Evolutionary conservation across 2,888 invertebrate genomes (phyloP).

Genomic region (Cephalotes varians): DNA sequence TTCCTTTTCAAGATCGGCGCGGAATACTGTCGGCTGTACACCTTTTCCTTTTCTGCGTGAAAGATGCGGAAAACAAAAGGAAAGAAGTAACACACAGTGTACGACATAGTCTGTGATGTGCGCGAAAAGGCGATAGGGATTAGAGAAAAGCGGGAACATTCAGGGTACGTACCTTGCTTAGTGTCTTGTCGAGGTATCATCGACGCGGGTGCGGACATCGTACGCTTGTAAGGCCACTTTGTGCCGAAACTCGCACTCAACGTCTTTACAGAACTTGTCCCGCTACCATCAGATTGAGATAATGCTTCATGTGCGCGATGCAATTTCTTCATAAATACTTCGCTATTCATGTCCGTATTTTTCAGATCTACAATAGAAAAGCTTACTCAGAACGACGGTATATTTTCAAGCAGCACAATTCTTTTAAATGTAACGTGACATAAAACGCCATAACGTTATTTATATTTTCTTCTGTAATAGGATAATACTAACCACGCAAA

Average conservation of each 20-base stretch:
- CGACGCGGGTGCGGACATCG: constrained; percentile 96
- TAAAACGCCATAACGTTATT: neutral
- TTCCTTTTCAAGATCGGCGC: constrained; percentile 98
- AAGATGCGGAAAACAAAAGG: constrained; percentile 37
- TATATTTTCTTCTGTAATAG: neutral
- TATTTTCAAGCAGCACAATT: neutral
- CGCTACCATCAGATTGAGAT: constrained; percentile 90
- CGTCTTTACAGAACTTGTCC: constrained; percentile 89
- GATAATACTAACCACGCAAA: constrained; percentile 89
- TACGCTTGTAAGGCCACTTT: constrained; percentile 98
- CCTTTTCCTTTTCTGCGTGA: constrained; percentile 92
- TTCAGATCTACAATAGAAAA: constrained; percentile 90
- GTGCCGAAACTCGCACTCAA: constrained; percentile 95
- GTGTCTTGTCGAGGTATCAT: constrained; percentile 92
- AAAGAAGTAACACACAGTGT: constrained; percentile 57
- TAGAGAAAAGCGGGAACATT: neutral
- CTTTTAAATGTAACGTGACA: neutral
- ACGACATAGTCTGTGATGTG: constrained; percentile 36
- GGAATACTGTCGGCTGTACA: constrained; percentile 96
- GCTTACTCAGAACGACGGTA: neutral
- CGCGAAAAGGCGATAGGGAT: constrained; percentile 28
- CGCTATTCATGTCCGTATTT: constrained; percentile 95
- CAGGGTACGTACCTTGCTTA: constrained; percentile 88
- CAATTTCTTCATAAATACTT: constrained; percentile 94
- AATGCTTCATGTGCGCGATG: constrained; percentile 96